These are phyloP conservation scores for Stenolophus ochropezus DNA, from an alignment of 2,888 invertebrate genomes.

Conservation along the genomic window DNA sequence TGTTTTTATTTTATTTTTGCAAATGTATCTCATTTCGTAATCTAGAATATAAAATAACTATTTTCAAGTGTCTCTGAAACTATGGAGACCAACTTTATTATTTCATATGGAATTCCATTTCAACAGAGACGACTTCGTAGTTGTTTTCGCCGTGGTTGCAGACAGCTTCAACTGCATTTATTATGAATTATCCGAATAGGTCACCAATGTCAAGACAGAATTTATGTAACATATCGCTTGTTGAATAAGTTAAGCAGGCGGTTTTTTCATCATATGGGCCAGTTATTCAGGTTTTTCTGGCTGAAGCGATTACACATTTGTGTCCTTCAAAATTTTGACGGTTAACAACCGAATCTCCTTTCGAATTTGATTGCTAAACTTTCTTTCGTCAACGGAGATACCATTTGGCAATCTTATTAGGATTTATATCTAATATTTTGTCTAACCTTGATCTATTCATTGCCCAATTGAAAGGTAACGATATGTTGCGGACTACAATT, in stretches of 20 bases:
- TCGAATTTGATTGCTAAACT: conserved; percentile 13
- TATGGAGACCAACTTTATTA: too few species aligned
- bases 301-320: neutral
- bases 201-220: neutral
- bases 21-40: too few species aligned
- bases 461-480: neutral
- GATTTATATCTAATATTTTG: neutral
- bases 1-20: too few species aligned
- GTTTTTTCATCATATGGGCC: neutral
- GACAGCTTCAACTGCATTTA: too few species aligned
- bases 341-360: neutral
- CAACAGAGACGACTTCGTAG: too few species aligned
- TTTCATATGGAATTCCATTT: too few species aligned
- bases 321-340: conserved; percentile 31
- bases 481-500: neutral
- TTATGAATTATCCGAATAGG: neutral
- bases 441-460: conserved; percentile 12
- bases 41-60: too few species aligned
- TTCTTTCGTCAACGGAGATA: neutral
- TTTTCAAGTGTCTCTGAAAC: too few species aligned
- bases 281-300: neutral
- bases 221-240: neutral
- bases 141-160: too few species aligned
- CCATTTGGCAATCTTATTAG: neutral
- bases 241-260: neutral